Base-by-base conservation (phyloP, 2,113 vertebrate species). In the Hipposideros armiger region DNA sequence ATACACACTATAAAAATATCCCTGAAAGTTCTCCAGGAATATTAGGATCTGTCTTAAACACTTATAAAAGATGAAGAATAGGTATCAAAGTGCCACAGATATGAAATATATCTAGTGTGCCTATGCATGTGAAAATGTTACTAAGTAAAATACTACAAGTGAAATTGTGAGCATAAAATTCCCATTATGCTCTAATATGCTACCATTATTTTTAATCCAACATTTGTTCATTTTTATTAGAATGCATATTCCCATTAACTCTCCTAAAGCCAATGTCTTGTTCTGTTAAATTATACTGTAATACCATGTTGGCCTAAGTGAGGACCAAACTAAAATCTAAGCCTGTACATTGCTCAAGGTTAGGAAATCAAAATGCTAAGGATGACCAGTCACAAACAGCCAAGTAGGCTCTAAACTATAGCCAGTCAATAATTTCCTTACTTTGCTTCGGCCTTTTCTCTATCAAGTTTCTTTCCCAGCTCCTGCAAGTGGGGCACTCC, bases 131-230 rank as follows among this genome's bases (percentile, higher is more conserved):
- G 76, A 81, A 77, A 66, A 50, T 88, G 40, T 40, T 73, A 40
- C 32, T 54, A 24, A 96, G 7, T 54, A 76, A 94, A 87, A 90
- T 32, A 17, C 11, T 80, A 32, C 32, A 64, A 86, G n/a, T 62
- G 42, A 86, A 88, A 93, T 30, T 20, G 22, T 81, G 60, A 62
- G 26, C 26, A 77, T 76, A 52, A 85, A 85, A 94, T 40, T 40
- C 22, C 28, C 17, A 30, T 88, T 70, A 66, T 7, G 24, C 9
- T 78, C 45, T 90, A 74, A 87, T 54, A 76, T 26, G 56, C 22
- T 81, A 10, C 4, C 19, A 56, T 95, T 88, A 66, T 36, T 92
- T 97, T 62, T 50, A 91, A 69, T 52, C 11, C 24, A 84, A 72
- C 15, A 64, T 74, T 62, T 66, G 32, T 45, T 94, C 52, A 2